These are phyloP conservation scores for Druon quercuslanigerum DNA, from an alignment of 1,140 invertebrate species.

Conservation along the genomic window DNA sequence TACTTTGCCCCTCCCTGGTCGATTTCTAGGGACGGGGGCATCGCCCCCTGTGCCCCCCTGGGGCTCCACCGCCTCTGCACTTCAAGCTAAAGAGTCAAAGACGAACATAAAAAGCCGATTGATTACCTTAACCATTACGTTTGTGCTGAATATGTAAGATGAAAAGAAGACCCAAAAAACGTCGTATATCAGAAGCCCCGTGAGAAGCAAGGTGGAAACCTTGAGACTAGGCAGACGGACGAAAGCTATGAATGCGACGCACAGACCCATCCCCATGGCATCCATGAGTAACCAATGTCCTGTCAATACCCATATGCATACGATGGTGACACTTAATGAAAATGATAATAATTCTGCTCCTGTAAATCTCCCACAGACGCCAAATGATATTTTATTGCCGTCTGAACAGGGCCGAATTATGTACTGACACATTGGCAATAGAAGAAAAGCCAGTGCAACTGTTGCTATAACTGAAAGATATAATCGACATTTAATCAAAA, in stretches of 20 bases:
- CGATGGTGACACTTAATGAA: conserved; percentile 92
- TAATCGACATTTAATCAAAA: conserved; percentile 15
- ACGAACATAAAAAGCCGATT: not conserved
- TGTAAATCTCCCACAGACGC: conserved; percentile 92
- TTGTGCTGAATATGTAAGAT: conserved; percentile 98
- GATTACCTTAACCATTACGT: conserved; percentile 96
- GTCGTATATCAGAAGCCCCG: conserved; percentile 96
- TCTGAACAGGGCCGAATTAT: conserved; percentile 92
- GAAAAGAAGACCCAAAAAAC: conserved; percentile 99
- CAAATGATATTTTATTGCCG: conserved; percentile 92
- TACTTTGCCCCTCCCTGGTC: no score
- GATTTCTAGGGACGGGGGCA: no score
- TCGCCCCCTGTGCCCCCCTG: no score
- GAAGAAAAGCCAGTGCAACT: conserved; percentile 94
- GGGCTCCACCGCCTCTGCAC: no score
- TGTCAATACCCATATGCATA: conserved; percentile 97
- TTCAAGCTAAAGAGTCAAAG: no score
- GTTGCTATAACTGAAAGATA: conserved; percentile 91
- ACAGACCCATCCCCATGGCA: conserved; percentile 97
- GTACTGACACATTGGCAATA: conserved; percentile 98
- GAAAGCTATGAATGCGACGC: conserved; percentile 98
- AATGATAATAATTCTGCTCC: conserved; percentile 95
- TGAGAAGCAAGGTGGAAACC: conserved; percentile 95
- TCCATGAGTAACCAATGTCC: conserved; percentile 99
- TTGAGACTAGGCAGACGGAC: conserved; percentile 96